These are phyloP conservation scores for Saxidomus purpurata DNA, from an alignment of 1,140 invertebrate genomes.

Conservation along the genomic window DNA sequence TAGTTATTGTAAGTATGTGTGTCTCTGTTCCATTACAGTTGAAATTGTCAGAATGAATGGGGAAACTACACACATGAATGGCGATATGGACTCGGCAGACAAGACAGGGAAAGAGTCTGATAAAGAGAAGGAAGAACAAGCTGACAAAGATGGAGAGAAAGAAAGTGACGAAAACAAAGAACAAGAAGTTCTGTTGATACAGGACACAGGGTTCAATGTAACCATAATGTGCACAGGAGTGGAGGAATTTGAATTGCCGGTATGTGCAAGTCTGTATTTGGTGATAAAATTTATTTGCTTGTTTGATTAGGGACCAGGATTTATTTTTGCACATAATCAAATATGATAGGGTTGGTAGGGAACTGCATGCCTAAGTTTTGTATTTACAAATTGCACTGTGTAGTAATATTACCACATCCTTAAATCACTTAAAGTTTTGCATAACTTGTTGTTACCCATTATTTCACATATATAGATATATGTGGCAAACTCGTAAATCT, in stretches of 20 bases:
- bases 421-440: too few relatives aligned
- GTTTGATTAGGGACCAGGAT: too few relatives aligned
- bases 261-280: slow-evolving; percentile 82
- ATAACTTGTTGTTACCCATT: too few relatives aligned
- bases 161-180: slow-evolving; percentile 75
- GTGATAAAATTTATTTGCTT: too few relatives aligned
- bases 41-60: slow-evolving; percentile 63
- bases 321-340: too few relatives aligned
- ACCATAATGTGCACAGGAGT: slow-evolving; percentile 96
- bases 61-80: neutral
- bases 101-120: neutral
- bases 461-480: too few relatives aligned
- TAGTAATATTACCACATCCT: too few relatives aligned
- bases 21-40: slow-evolving; percentile 25
- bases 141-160: slow-evolving; percentile 65
- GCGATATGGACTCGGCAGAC: slow-evolving; percentile 4
- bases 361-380: too few relatives aligned
- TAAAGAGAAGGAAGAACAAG: slow-evolving; percentile 50
- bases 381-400: too few relatives aligned
- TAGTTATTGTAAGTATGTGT: too few relatives aligned
- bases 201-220: slow-evolving; percentile 97
- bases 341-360: too few relatives aligned
- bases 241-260: slow-evolving; percentile 95
- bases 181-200: slow-evolving; percentile 93
- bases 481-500: too few relatives aligned